phyloP scores from a whole-genome alignment of 2,888 invertebrate species.

The Cremastobaeus sp. region DNA sequence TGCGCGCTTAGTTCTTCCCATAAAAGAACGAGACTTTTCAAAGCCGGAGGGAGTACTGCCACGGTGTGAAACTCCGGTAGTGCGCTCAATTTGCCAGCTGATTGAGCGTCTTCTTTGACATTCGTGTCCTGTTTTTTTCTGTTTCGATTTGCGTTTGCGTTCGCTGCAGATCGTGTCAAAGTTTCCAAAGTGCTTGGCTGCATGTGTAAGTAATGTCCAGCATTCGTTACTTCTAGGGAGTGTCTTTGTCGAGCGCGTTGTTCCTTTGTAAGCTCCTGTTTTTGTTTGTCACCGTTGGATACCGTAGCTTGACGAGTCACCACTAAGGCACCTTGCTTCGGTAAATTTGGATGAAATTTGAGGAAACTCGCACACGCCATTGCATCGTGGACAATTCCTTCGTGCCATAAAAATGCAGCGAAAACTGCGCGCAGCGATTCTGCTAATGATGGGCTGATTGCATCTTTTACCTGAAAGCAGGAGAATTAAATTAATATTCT shows the following conservation, averaged over 20 bases:
- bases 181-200: conserved; percentile 88
- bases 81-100: conserved; percentile 71
- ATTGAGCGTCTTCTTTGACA: conserved; percentile 80
- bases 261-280: conserved; percentile 80
- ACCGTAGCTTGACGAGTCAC: conserved; percentile 82
- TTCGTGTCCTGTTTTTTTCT: conserved; percentile 80
- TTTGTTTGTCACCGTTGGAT: conserved; percentile 77
- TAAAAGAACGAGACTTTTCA: conserved; percentile 90
- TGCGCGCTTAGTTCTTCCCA: conserved; percentile 91
- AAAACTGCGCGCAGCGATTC: conserved; percentile 96
- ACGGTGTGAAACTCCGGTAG: conserved; percentile 81
- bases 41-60: conserved; percentile 90
- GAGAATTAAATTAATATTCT: no score
- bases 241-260: conserved; percentile 87
- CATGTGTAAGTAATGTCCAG: conserved; percentile 86
- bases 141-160: conserved; percentile 86
- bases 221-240: conserved; percentile 89
- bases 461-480: conserved; percentile 84
- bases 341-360: conserved; percentile 93
- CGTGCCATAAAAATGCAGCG: conserved; percentile 98
- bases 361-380: conserved; percentile 98
- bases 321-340: conserved; percentile 88
- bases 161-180: conserved; percentile 87
- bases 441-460: conserved; percentile 94
- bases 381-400: conserved; percentile 97